Evolutionary conservation across 2,797 vertebrate genomes (phyloP).

Genomic region (Brotula barbata): DNA sequence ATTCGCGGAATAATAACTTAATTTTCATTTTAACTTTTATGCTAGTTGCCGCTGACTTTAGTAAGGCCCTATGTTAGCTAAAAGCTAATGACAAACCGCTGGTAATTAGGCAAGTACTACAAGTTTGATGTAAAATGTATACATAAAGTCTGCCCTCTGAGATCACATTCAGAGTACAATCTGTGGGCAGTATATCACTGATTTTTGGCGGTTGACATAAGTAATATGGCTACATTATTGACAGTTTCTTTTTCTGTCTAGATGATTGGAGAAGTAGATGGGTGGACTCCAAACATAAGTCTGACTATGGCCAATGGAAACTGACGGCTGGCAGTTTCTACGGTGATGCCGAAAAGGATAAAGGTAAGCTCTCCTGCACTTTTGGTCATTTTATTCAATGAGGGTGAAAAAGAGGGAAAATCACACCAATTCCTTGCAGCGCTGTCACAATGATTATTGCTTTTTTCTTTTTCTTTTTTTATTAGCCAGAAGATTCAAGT

Average conservation of each 20-base stretch:
- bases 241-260: conserved; percentile 64
- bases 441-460: no score
- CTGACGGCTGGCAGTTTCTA: conserved; percentile 91
- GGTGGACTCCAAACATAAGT: conserved; percentile 91
- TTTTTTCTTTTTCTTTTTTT: no score
- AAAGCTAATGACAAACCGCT: conserved; percentile 8
- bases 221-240: no score
- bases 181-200: neutral
- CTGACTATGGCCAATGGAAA: conserved; percentile 91
- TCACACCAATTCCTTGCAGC: no score
- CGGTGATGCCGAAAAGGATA: conserved; percentile 85
- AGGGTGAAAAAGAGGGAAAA: no score
- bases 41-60: conserved; percentile 14
- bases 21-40: neutral
- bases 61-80: conserved; percentile 17
- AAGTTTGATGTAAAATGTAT: no score
- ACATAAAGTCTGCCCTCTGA: neutral
- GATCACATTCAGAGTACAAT: neutral
- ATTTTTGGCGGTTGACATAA: no score
- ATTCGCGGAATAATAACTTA: neutral
- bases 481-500: no score
- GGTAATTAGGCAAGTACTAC: neutral
- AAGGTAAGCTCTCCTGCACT: no score
- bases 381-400: no score
- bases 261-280: conserved; percentile 89